Conservation (phyloP, 2,113 vertebrate species). For the Arizona elegans region DNA sequence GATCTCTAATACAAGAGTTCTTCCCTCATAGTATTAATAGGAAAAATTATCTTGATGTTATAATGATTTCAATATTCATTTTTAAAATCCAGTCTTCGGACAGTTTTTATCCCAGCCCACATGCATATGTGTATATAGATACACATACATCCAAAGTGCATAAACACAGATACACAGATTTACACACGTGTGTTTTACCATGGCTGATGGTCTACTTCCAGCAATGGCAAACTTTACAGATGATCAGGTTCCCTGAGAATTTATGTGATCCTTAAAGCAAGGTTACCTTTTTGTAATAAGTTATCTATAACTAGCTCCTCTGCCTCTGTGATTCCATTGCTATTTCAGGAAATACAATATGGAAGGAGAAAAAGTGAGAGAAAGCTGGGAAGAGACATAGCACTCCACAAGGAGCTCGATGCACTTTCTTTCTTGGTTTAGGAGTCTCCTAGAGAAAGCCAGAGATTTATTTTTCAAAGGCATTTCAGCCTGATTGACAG, state of each 20-base stretch:
- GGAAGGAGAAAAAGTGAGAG: background rate
- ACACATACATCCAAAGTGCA: background rate
- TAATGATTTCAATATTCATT: background rate
- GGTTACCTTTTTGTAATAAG: background rate
- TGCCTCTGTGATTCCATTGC: no score
- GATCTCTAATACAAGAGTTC: background rate
- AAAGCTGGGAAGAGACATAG: background rate
- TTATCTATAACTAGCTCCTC: background rate
- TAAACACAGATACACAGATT: background rate
- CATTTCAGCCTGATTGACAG: background rate
- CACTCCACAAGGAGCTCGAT: background rate
- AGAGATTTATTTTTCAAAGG: slow-evolving; percentile 12
- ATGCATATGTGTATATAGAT: background rate
- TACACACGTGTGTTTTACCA: background rate
- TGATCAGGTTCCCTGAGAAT: background rate
- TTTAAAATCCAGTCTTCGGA: background rate
- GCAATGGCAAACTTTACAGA: no score
- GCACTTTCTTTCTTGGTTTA: background rate
- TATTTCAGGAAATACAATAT: background rate
- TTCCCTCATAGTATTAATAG: background rate
- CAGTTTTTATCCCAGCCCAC: background rate
- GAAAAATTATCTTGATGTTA: background rate
- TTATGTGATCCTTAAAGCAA: background rate
- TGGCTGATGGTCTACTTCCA: background rate
- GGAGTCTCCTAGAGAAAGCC: background rate